Evolutionary conservation across 1,140 invertebrate species (phyloP).

Genomic region (Brachionus paranguensis): DNA sequence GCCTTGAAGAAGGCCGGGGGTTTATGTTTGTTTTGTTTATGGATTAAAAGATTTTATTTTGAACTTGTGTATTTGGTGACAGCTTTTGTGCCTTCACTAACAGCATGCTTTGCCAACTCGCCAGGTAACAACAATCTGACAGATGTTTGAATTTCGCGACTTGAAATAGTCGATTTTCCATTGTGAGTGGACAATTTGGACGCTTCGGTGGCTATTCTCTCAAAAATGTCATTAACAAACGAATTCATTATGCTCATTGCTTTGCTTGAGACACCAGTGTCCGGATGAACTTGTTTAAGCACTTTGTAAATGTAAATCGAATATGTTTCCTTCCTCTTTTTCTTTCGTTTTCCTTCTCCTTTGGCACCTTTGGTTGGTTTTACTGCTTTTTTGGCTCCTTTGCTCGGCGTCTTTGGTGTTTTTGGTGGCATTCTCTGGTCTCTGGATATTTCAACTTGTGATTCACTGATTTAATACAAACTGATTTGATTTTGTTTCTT

Average conservation of each 20-base stretch:
- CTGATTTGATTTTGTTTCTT: too few species aligned
- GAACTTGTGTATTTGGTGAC: slow-evolving; percentile 60
- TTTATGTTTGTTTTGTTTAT: neutral
- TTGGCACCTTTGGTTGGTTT: slow-evolving; percentile 8
- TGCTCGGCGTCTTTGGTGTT: neutral
- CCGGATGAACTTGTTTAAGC: slow-evolving; percentile 57
- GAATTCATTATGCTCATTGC: slow-evolving; percentile 66
- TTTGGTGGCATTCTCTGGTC: neutral
- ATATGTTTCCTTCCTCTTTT: slow-evolving; percentile 34
- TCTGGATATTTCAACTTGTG: neutral
- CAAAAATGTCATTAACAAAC: slow-evolving; percentile 66
- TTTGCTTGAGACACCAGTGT: slow-evolving; percentile 58
- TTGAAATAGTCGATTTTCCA: slow-evolving; percentile 62
- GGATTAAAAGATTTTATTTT: slow-evolving; percentile 53
- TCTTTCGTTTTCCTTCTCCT: slow-evolving; percentile 13
- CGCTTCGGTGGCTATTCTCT: slow-evolving; percentile 65
- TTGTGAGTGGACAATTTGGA: slow-evolving; percentile 67
- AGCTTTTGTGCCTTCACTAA: slow-evolving; percentile 61
- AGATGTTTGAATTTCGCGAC: slow-evolving; percentile 62
- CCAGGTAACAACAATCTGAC: slow-evolving; percentile 62
- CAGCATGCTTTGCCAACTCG: slow-evolving; percentile 61
- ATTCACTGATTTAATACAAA: neutral
- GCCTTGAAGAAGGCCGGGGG: slow-evolving; percentile 27
- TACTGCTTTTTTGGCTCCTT: slow-evolving; percentile 39
- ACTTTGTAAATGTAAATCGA: slow-evolving; percentile 48